Evolutionary conservation across 2,113 vertebrate species (phyloP), one percentile per base, ranked within the genome.

Genomic region (Ginglymostoma cirratum): DNA sequence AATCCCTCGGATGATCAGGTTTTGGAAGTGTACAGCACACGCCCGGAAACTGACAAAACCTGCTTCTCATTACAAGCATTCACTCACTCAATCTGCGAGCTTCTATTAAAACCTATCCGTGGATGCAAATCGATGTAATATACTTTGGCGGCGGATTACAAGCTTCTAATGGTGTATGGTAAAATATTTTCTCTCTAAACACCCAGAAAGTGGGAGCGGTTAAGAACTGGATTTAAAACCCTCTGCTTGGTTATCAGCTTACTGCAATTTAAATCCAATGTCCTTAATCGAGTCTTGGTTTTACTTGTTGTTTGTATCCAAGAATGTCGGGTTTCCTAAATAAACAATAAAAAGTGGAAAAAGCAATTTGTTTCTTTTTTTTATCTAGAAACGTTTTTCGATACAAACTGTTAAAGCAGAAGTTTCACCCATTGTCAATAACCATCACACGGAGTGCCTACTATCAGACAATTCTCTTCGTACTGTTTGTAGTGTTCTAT

Each of bases 101-200:
- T 97, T 97, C 97, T 96, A 96, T 96, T 98, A 97, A 97, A 98
- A 98, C 97, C 98, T 98, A 97, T 98, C 96, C 97, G 97, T 98
- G 97, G 80, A 97, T 97, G 97, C 97, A 98, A 98, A 98, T 97
- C 96, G 97, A 96, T 97, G 97, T 97, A 96, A 97, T 97, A 97
- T 96, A 97, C 97, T 96, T 96, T 96, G 97, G 97, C 97, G 97
- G 97, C 61, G 96, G 98, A 98, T 98, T 98, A 99, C 96, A 85
- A 94, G 96, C 96, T 96, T 97, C 97, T 98, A 98, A 98, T 98
- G 97, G 97, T 95, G 95, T 96, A 97, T 96, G 96, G 97, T 97
- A 97, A 97, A 97, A 97, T 96, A 97, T 97, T 96, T 96, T 96
- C 89, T 96, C 96, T 96, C 97, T 96, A 96, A 61, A 93, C 96